Evolutionary conservation across 2,797 vertebrate species (phyloP), one percentile per base, ranked within the genome.

Genomic region (Sitta carolinensis): DNA sequence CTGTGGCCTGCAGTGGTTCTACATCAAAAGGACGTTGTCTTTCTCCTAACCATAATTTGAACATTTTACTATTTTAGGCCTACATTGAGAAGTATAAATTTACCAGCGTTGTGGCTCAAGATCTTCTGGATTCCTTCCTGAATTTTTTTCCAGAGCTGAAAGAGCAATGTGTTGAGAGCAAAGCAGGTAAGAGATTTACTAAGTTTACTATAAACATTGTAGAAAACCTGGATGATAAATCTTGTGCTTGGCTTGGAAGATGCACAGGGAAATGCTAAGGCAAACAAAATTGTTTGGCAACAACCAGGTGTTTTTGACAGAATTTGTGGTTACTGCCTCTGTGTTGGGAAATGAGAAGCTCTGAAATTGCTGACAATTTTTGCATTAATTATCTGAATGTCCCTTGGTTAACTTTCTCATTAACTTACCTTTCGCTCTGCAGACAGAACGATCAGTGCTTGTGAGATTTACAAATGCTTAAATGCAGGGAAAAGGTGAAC

Each of bases 61-160:
- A 13, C 4, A 2, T 87, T 64, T 96, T 51, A 94, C 52, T 85
- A 16, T 77, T 93, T 11, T 97, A 99, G 99, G 99, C 99, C 83
- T 99, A 99, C 18, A 99, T 99, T 74, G 98, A 98, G 79, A 98
- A 99, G 97, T 99, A 99, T 94, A 98, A 99, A 95, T 99, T 99
- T 93, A 98, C 98, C 91, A 99, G 99, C 0, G 99, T 99, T 25
- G 98, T 99, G 59, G 98, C 99, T 95, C 98, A 98, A 96, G 99
- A 99, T 97, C 98, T 99, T 91, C 98, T 99, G 73, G 98, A 99
- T 92, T 99, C 98, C 93, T 99, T 99, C 97, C 98, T 99, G 93
- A 95, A 97, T 73, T 99, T 98, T 93, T 99, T 99, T 87, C 99
- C 99, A 0, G 98, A 99, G 93, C 97, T 99, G 94, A 98, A 98